Base-by-base conservation (phyloP, 2,888 invertebrate genomes). In the Masnerella sp. region DNA sequence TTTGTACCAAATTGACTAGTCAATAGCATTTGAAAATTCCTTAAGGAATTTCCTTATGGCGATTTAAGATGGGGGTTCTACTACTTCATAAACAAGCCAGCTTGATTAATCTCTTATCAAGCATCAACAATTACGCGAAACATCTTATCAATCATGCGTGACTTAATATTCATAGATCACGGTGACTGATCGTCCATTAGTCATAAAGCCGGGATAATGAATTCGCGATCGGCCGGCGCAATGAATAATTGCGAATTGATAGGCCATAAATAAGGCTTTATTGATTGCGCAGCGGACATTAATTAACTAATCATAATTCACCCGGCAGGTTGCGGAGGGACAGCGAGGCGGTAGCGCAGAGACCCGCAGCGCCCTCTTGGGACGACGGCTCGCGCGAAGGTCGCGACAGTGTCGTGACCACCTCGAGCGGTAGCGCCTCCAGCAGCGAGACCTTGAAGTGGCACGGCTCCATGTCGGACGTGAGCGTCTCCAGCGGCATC, bases 361-460 rank as follows among this genome's bases (percentile, higher is more conserved):
- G 88, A 59, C 85, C 88, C 14, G 85, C 88, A n/a, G 76, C 84
- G 18, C 82, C 88, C 0, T 85, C 87, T 18, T 89, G 90, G 89
- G 89, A 89, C 38, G 89, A 89, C 12, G 72, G 51, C 9, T 84
- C 84, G 1, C 80, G 87, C 5, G 89, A 90, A 79, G 90, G 90
- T 15, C 88, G 91, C 64, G 92, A 91, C 82, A 91, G 91, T 84
- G 91, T 91, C 0, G 91, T 91, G 36, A 91, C 91, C 14, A 91
- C 91, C 0, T 91, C 90, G 1, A 90, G 90, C 80, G 90, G 90
- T 42, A 91, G 91, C 79, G 91, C 90, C n/a, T 91, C 91, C 25
- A 93, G 93, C 54, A 93, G 93, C 81, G 94, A 94, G 84, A 94
- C 94, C 1, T 88, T 94, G 5, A 94, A 94, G 87, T 94, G 94